Base-by-base conservation (phyloP, 2,797 vertebrate genomes). In the Acomys russatus region DNA sequence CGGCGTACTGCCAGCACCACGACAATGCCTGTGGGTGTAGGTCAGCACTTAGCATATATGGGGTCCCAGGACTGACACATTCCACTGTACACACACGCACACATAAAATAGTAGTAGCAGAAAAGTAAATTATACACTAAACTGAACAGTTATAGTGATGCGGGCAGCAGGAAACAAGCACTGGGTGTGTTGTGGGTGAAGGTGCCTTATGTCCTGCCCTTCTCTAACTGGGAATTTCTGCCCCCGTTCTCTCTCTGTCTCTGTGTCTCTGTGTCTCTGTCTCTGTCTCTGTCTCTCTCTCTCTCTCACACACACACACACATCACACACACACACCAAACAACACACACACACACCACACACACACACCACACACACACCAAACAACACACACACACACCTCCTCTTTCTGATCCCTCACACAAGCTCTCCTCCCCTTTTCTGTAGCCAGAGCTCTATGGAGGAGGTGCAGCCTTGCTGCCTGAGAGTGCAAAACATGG, bases 291-390 rank as follows among this genome's bases (percentile, higher is more conserved):
- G n/a, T n/a, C n/a, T n/a, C n/a, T n/a, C n/a, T n/a, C n/a, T n/a
- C n/a, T n/a, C n/a, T n/a, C n/a, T n/a, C n/a, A n/a, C n/a, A n/a
- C 15, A 44, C 20, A 17, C 11, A 56, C 6, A 49, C 30, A 87
- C 33, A 71, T 68, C 33, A 71, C 66, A 35, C 4, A 44, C 44
- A 44, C 44, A 44, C 44, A 44, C 44, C 44, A 44, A 3, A 44
- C 44, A 3, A 44, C 44, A 44, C 30, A 70, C 84, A 86, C 84
- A 87, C 85, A 87, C n/a, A 87, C 85, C 44, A 87, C 85, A 83
- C 80, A 64, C 80, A 84, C 59, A 44, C 23, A 25, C 44, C 38
- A 66, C 38, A 68, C 28, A 17, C 56, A 71, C 22, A 44, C 44
- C 44, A 44, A 3, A 44, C 44, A 44, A 35, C 85, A 73, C 85